These are phyloP conservation scores for Charaxes varanes DNA, from an alignment of 1,140 invertebrate species.

Conservation along the genomic window DNA sequence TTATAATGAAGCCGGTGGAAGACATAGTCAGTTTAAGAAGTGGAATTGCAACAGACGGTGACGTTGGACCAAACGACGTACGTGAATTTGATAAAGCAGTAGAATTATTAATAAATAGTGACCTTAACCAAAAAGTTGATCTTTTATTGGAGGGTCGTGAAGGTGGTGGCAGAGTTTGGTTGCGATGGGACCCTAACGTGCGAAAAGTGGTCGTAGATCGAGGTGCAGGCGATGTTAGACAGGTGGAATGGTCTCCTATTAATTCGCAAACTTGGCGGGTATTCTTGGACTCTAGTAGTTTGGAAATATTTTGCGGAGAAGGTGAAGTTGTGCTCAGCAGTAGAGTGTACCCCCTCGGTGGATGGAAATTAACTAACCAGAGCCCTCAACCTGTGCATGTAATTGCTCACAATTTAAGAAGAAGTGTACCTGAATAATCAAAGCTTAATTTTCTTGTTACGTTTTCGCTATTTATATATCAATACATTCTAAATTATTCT, in stretches of 20 bases:
- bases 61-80: constrained; percentile 20
- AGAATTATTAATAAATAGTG: constrained; percentile 42
- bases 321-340: constrained; percentile 64
- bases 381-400: constrained; percentile 36
- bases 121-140: constrained; percentile 40
- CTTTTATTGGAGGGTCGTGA: constrained; percentile 37
- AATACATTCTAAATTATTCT: constrained; percentile 1
- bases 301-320: constrained; percentile 63
- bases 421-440: constrained; percentile 39
- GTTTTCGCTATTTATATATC: too few species aligned
- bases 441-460: too few species aligned
- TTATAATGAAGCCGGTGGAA: constrained; percentile 48
- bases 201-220: constrained; percentile 45
- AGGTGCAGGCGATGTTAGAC: constrained; percentile 41
- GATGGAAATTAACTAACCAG: constrained; percentile 43
- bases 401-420: constrained; percentile 37
- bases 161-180: constrained; percentile 38
- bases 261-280: constrained; percentile 36
- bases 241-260: constrained; percentile 50
- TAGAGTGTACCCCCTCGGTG: constrained; percentile 46
- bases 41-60: constrained; percentile 19
- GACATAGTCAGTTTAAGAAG: constrained; percentile 37
- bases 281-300: constrained; percentile 54
- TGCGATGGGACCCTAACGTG: constrained; percentile 41
- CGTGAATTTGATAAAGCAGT: constrained; percentile 37